Evolutionary conservation across 1,140 invertebrate species (phyloP).

Genomic region (Drosophila dunni): DNA sequence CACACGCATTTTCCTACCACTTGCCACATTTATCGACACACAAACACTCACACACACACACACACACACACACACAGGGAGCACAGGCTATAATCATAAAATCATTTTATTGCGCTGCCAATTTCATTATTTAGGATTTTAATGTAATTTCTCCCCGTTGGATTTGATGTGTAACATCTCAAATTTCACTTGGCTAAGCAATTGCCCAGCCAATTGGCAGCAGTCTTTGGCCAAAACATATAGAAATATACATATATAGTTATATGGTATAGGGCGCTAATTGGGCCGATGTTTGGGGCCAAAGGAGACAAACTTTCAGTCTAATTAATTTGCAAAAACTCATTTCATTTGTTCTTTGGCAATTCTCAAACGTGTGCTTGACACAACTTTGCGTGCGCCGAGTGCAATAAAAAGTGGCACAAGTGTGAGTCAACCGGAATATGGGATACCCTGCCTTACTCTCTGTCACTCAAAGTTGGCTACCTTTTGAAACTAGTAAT

Average conservation of each 20-base stretch:
- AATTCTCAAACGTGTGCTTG: slow-evolving; percentile 53
- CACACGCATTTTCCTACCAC: slow-evolving; percentile 52
- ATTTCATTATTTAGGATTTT: slow-evolving; percentile 73
- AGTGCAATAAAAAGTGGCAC: slow-evolving; percentile 23
- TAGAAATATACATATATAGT: neutral
- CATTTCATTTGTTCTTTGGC: slow-evolving; percentile 31
- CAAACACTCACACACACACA: slow-evolving; percentile 9
- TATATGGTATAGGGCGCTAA: slow-evolving; percentile 22
- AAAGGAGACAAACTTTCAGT: slow-evolving; percentile 26
- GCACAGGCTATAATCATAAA: slow-evolving; percentile 62
- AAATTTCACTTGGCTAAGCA: slow-evolving; percentile 31
- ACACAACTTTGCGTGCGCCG: slow-evolving; percentile 47
- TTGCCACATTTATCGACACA: slow-evolving; percentile 42
- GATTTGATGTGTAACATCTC: slow-evolving; percentile 25
- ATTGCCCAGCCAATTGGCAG: slow-evolving; percentile 18
- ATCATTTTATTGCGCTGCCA: slow-evolving; percentile 70
- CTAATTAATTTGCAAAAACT: slow-evolving; percentile 61
- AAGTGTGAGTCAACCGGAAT: neutral
- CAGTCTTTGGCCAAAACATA: slow-evolving; percentile 4
- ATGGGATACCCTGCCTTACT: neutral
- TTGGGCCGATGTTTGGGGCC: slow-evolving; percentile 28
- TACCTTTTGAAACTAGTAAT: neutral
- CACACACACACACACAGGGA: slow-evolving; percentile 7
- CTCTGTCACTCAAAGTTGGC: neutral
- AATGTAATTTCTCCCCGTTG: slow-evolving; percentile 61